Evolutionary conservation across 2,113 vertebrate genomes (phyloP).

Genomic region (Pan troglodytes): NHGRI_mPanTro3-v2.1_pri NC_072421.2:126150001-126150500

Average conservation of each 20-base stretch:
- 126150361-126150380: background rate
- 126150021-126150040: background rate
- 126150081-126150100: background rate
- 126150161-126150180: background rate
- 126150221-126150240: background rate
- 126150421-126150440: background rate
- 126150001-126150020: background rate
- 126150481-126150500: background rate
- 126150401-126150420: conserved; percentile 27
- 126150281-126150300: background rate
- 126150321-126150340: background rate
- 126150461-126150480: background rate
- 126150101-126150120: background rate
- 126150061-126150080: background rate
- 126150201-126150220: background rate
- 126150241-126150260: background rate
- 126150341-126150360: background rate
- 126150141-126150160: background rate
- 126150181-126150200: background rate
- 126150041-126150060: background rate
- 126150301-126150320: conserved; percentile 1
- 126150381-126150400: conserved; percentile 5
- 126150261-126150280: background rate
- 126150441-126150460: background rate
- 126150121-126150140: background rate